Base-by-base conservation (phyloP, 2,888 invertebrate species). In the Cheiracanthium punctorium region DNA sequence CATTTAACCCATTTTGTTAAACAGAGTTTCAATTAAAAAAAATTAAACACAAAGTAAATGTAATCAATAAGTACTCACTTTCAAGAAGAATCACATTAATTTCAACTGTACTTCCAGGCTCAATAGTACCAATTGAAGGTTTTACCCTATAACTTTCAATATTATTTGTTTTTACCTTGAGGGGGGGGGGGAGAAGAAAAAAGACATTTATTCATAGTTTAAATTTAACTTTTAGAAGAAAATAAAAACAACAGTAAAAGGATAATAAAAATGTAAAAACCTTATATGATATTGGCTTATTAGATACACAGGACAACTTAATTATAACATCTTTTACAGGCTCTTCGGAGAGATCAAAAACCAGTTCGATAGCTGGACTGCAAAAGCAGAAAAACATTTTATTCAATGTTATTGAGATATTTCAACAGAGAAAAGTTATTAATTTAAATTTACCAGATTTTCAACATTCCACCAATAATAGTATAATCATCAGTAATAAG, bases 111-210 rank as follows among this genome's bases (percentile, higher is more conserved):
- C 24, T 58, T 4, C 95, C 94, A 0, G 95, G 94, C 0, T 93
- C 92, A 75, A 98, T 91, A 7, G 94, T 92, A 0, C 98, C 98
- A 7, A 95, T 94, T 90, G 96, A 97, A 0, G 98, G 98, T 76
- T 96, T 94, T 0, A 99, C 98, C 37, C 97, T 93, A 92, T 97
- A 98, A 92, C 97, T 98, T 90, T 98, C 97, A 0, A 98, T 98
- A 0, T 97, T 96, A 2, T 98, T 98, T 17, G 98, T 98, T 92
- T 98, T 96, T 88, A 98, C 95, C 95, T 98, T 93, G 71, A 93
- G 93, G 0, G 37, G 33, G 24, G 33, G 14, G 14, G 33, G 32
- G n/a, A 5, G 52, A 69, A 24, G 12, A 41, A n/a, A n/a, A n/a
- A n/a, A n/a, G 37, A 4, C 4, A 37, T 37, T 37, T 37, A 37